Percentiles rank a stretch among this genome's conserved stretches.
These are phyloP conservation scores for Nothoprocta perdicaria DNA, from an alignment of 2,113 vertebrate genomes.

Conservation along the genomic window DNA sequence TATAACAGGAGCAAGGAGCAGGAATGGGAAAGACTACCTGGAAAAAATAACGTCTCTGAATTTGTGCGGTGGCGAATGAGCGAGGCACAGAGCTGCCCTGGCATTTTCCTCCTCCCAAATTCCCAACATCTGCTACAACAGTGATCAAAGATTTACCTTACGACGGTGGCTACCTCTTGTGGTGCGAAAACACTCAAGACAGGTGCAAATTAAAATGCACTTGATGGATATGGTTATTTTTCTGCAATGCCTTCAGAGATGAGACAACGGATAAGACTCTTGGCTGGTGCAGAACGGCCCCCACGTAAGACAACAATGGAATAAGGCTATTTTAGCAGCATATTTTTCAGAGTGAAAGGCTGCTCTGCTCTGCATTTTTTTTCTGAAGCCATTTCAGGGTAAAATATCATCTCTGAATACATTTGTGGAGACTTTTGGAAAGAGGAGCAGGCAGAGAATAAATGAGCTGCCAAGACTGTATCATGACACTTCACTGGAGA, in stretches of 20 bases:
- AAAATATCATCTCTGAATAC: conserved; percentile 36
- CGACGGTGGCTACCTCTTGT: not conserved
- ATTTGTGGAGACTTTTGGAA: conserved; percentile 16
- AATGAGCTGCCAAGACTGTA: conserved; percentile 48
- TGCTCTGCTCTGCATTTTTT: not conserved
- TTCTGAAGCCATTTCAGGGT: not conserved
- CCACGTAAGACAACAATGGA: not conserved
- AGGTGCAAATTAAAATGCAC: not conserved
- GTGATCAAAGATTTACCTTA: not conserved
- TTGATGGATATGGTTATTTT: not conserved
- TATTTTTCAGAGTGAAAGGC: conserved; percentile 20
- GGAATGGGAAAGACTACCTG: not conserved
- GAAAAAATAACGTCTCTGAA: not conserved
- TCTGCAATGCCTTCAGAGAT: not conserved
- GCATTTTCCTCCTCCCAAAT: not conserved
- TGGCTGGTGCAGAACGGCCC: not conserved
- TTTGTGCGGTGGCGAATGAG: not conserved
- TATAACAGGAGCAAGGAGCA: not conserved
- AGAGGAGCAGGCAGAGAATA: conserved; percentile 23
- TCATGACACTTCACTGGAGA: conserved; percentile 39
- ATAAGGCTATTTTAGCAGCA: not conserved
- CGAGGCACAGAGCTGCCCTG: accelerated
- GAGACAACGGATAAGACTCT: not conserved
- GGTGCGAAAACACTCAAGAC: not conserved
- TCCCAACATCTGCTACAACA: not conserved